phyloP scores from a whole-genome alignment of 2,797 vertebrate genomes.

The Argyrosomus regius region DNA sequence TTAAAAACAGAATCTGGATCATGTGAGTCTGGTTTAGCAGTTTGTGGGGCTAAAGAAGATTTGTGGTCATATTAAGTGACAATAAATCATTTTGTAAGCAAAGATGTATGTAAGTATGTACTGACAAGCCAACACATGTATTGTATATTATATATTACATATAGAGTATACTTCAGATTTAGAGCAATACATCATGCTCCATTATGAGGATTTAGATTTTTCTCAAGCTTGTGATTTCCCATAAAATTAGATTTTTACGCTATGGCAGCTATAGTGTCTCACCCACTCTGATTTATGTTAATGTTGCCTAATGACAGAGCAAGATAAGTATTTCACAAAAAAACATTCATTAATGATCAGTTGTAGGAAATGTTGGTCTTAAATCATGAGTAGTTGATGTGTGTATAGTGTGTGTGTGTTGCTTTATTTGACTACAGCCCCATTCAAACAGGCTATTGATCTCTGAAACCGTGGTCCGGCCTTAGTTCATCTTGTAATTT shows the following conservation, averaged over 20 bases:
- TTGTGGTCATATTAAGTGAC: not conserved
- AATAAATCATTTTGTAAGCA: constrained; percentile 4
- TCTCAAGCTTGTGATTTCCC: constrained; percentile 4
- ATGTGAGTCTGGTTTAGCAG: constrained; percentile 9
- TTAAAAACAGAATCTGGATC: constrained; percentile 22
- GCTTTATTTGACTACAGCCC: constrained; percentile 20
- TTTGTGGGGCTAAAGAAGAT: constrained; percentile 8
- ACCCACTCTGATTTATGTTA: not conserved
- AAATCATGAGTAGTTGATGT: not conserved
- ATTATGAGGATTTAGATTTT: constrained; percentile 13
- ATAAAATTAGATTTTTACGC: not conserved
- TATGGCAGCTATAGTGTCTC: not conserved
- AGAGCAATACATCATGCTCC: not conserved
- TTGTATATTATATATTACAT: not conserved
- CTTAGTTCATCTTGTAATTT: constrained; percentile 20
- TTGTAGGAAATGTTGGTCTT: not conserved
- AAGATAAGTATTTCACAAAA: not conserved
- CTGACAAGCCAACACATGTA: not conserved
- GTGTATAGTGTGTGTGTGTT: not conserved
- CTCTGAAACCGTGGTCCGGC: not conserved
- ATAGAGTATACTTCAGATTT: not conserved
- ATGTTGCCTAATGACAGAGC: constrained; percentile 1
- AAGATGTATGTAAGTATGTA: not conserved
- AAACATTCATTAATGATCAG: not conserved
- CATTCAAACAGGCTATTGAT: constrained; percentile 43